phyloP scores from a whole-genome alignment of 2,113 vertebrate species.

The Patagioenas fasciata region DNA sequence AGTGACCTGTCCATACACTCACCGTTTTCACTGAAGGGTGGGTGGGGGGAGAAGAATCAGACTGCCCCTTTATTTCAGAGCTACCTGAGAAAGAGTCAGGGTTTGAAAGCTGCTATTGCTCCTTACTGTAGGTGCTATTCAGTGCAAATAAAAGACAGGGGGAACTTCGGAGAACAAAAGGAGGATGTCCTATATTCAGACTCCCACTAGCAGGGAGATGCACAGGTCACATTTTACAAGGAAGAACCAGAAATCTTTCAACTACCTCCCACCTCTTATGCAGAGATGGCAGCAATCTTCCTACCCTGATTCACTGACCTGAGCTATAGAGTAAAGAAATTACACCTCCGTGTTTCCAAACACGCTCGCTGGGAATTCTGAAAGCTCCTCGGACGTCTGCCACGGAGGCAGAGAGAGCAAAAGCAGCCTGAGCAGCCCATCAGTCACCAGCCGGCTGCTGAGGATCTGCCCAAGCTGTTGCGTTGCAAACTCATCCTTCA shows the following conservation, averaged over 20 bases:
- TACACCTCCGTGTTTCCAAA: slow-evolving; percentile 5
- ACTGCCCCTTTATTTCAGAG: neutral
- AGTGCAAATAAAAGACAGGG: neutral
- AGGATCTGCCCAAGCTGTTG: neutral
- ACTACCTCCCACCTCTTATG: neutral
- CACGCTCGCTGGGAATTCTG: neutral
- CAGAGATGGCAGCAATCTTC: slow-evolving; percentile 29
- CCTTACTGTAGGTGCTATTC: neutral
- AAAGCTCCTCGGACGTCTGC: neutral
- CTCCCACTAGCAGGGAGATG: slow-evolving; percentile 20
- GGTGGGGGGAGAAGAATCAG: neutral
- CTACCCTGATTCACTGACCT: slow-evolving; percentile 36
- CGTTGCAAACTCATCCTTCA: neutral
- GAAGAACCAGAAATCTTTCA: slow-evolving; percentile 13
- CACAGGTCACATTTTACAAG: slow-evolving; percentile 31
- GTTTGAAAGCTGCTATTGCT: neutral
- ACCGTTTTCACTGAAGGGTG: neutral
- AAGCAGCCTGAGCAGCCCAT: neutral
- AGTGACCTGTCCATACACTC: neutral
- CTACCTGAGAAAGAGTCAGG: neutral
- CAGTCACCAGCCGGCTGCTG: neutral
- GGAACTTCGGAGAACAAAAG: slow-evolving; percentile 50
- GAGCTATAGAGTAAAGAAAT: neutral
- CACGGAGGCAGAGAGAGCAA: neutral
- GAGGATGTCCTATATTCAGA: slow-evolving; percentile 57